phyloP scores from a whole-genome alignment of 2,797 vertebrate species.

The Phrynocephalus guinanensis region DNA sequence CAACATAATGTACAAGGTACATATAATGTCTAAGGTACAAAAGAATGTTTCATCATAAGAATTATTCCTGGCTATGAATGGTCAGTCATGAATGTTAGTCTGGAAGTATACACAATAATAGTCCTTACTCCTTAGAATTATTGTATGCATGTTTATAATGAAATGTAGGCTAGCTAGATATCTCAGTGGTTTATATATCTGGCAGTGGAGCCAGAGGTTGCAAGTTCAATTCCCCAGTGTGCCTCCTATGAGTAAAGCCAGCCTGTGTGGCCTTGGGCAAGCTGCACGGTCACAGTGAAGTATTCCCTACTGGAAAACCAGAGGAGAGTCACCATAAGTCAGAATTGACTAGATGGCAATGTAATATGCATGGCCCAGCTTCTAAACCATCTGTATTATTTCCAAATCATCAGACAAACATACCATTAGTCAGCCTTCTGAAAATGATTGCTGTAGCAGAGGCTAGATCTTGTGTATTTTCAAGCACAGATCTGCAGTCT shows the following conservation, averaged over 20 bases:
- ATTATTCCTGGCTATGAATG: background rate
- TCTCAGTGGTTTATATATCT: no score
- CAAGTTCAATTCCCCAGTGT: no score
- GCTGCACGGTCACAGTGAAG: no score
- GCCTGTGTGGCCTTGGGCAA: no score
- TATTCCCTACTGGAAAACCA: no score
- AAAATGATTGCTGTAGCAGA: background rate
- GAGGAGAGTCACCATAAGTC: no score
- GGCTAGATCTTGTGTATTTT: background rate
- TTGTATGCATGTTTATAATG: background rate
- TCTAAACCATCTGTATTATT: background rate
- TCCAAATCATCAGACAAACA: background rate
- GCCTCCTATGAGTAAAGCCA: no score
- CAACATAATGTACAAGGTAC: no score
- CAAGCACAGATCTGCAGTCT: constrained; percentile 13
- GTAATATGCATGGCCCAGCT: no score
- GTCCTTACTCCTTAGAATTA: background rate
- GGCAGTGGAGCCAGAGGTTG: no score
- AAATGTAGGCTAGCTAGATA: background rate
- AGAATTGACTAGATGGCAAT: no score
- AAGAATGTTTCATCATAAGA: background rate
- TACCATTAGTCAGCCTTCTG: background rate
- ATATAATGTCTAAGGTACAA: no score
- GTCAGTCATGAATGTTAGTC: background rate
- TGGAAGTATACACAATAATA: background rate